A percentile compares a stretch with the other conserved stretches of the same genome.
phyloP scores from a whole-genome alignment of 2,113 vertebrate genomes.

The Gobio gobio region DNA sequence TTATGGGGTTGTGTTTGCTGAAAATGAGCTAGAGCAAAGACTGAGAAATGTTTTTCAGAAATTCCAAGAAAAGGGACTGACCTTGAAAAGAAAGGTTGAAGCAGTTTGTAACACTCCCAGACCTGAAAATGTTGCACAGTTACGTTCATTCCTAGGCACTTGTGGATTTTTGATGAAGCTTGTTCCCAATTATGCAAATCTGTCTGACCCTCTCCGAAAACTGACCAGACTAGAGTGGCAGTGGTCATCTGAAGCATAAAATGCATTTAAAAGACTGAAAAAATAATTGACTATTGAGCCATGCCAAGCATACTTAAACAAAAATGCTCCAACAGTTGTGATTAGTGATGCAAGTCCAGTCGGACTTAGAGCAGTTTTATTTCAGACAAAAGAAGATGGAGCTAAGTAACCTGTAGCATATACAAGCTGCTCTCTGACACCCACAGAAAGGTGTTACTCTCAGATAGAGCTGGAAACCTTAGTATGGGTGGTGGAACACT shows the following conservation, averaged over 20 bases:
- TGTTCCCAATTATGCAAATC: slow-evolving; percentile 39
- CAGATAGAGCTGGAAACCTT: slow-evolving; percentile 40
- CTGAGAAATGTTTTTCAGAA: too few species aligned
- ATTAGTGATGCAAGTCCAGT: background rate
- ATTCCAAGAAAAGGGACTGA: background rate
- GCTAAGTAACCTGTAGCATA: background rate
- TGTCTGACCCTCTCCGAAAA: slow-evolving; percentile 6
- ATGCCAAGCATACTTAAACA: slow-evolving; percentile 42
- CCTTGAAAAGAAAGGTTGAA: slow-evolving; percentile 4
- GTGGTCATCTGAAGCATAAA: slow-evolving; percentile 14
- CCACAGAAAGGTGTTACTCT: slow-evolving; percentile 35
- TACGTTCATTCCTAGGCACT: slow-evolving; percentile 32
- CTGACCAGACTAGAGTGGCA: slow-evolving; percentile 42
- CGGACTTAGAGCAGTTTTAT: slow-evolving; percentile 32
- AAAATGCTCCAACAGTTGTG: slow-evolving; percentile 6
- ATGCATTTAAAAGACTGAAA: slow-evolving; percentile 16
- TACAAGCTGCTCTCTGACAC: slow-evolving; percentile 41
- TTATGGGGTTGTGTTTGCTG: too few species aligned
- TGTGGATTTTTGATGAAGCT: slow-evolving; percentile 39
- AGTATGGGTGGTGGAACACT: slow-evolving; percentile 45
- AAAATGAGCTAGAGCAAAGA: too few species aligned
- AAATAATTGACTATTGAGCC: slow-evolving; percentile 35
- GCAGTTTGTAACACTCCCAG: slow-evolving; percentile 23
- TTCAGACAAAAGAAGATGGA: slow-evolving; percentile 25
- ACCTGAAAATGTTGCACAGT: slow-evolving; percentile 18